These are phyloP conservation scores for Trogon melanurus DNA, from an alignment of 2,113 vertebrate species.

Conservation along the genomic window DNA sequence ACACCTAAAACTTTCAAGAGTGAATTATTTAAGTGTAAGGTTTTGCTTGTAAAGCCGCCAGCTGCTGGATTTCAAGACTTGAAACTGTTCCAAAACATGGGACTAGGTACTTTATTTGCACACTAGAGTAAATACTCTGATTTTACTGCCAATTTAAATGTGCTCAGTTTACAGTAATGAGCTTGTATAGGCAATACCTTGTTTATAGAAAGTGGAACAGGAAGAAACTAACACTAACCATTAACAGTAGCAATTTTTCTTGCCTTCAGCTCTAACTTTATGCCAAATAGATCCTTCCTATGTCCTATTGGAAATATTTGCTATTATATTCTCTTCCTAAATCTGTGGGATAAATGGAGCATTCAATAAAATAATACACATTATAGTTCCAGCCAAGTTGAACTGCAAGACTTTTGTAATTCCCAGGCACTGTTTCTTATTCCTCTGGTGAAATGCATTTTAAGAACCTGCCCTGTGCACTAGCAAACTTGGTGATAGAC, in stretches of 20 bases:
- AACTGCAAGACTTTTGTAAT: neutral
- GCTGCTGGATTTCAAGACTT: constrained; percentile 86
- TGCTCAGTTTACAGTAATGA: constrained; percentile 93
- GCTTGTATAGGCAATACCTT: constrained; percentile 85
- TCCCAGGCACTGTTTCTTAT: neutral
- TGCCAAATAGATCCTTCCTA: constrained; percentile 61
- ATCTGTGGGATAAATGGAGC: neutral
- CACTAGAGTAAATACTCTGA: constrained; percentile 86
- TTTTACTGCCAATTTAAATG: constrained; percentile 96
- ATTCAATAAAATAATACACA: neutral
- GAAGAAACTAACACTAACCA: constrained; percentile 82
- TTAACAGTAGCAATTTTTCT: constrained; percentile 81
- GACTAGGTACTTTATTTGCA: constrained; percentile 87
- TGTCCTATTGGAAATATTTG: constrained; percentile 30
- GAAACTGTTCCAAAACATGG: constrained; percentile 84
- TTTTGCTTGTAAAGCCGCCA: constrained; percentile 84
- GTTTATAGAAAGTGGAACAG: constrained; percentile 83
- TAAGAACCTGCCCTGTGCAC: neutral
- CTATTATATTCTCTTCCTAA: constrained; percentile 7
- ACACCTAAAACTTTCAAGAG: constrained; percentile 80
- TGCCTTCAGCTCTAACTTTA: constrained; percentile 53
- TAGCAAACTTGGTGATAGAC: neutral
- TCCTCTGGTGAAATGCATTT: neutral
- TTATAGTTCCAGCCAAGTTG: neutral
- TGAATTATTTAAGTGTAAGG: constrained; percentile 83